Evolutionary conservation across 2,888 invertebrate species (phyloP).

Genomic region (Synanthedon tipuliformis): DNA sequence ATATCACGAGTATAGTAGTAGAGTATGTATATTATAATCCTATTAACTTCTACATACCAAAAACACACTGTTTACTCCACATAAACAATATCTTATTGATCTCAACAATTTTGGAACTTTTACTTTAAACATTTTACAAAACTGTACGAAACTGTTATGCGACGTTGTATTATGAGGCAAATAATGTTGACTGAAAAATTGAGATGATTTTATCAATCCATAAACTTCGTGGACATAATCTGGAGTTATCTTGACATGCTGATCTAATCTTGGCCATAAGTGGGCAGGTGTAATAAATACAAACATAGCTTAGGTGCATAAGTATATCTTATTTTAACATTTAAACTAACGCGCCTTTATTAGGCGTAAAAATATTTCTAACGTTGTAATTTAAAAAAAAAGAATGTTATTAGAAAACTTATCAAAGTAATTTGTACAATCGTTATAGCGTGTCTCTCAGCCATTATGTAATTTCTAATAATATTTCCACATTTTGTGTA

Average conservation of each 20-base stretch:
- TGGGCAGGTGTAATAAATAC: not conserved
- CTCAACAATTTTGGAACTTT: slow-evolving; percentile 59
- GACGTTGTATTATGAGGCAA: slow-evolving; percentile 14
- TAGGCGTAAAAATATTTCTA: no score
- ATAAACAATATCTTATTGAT: slow-evolving; percentile 77
- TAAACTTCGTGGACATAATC: slow-evolving; percentile 32
- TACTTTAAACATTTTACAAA: slow-evolving; percentile 25
- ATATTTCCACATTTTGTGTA: no score
- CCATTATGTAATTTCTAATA: no score
- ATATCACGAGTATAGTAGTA: no score
- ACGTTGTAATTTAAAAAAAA: no score
- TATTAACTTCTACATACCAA: slow-evolving; percentile 71
- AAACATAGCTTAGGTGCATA: no score
- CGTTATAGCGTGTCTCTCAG: no score
- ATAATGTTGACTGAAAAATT: slow-evolving; percentile 23
- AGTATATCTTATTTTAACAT: no score
- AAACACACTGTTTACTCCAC: slow-evolving; percentile 78
- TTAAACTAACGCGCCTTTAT: no score
- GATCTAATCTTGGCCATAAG: not conserved
- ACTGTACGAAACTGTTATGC: not conserved
- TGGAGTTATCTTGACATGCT: slow-evolving; percentile 44
- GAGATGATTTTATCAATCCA: slow-evolving; percentile 47
- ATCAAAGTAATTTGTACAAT: no score
- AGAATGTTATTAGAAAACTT: no score
- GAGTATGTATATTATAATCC: not conserved